These are phyloP conservation scores for Oasisia sp. DNA, from an alignment of 2,888 invertebrate species.

Conservation along the genomic window DNA sequence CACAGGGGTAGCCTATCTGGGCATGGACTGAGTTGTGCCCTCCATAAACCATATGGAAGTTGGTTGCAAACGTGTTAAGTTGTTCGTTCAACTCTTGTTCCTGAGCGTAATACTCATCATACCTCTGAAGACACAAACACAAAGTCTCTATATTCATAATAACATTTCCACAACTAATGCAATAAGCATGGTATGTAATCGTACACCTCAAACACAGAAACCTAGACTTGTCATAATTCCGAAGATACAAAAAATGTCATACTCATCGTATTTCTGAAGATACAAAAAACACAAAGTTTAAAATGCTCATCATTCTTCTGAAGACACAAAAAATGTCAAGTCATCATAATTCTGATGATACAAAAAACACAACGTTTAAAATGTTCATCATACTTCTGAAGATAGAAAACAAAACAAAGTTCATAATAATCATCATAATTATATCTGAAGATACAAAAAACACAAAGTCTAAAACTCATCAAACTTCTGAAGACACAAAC, in stretches of 20 bases:
- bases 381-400: background rate
- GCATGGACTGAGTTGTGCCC: conserved; percentile 64
- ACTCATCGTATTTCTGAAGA: background rate
- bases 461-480: background rate
- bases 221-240: background rate
- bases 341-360: background rate
- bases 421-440: background rate
- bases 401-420: background rate
- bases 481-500: background rate
- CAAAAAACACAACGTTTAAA: background rate
- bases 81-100: conserved; percentile 63
- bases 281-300: background rate
- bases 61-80: conserved; percentile 61
- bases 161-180: no score
- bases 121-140: conserved; percentile 36
- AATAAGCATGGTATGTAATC: no score
- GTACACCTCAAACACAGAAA: background rate
- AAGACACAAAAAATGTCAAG: background rate
- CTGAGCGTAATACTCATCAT: conserved; percentile 56
- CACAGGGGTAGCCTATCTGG: conserved; percentile 48
- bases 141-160: no score
- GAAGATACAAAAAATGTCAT: background rate
- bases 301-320: background rate
- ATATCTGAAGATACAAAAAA: background rate
- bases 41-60: conserved; percentile 60